Conservation (phyloP, 1,140 invertebrate genomes). For the Caenorhabditis brenneri region DNA sequence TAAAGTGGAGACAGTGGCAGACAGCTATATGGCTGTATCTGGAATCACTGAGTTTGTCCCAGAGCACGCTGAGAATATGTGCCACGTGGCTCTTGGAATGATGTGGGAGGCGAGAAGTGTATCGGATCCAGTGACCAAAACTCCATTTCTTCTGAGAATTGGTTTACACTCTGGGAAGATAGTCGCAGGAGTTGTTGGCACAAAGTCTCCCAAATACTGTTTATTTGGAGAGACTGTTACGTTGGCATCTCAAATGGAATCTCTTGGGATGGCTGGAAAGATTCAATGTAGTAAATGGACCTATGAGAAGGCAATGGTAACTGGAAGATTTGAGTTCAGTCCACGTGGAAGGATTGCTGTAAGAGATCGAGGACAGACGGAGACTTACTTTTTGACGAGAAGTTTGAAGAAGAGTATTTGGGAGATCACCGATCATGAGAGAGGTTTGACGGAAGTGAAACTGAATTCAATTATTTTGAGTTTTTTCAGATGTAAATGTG, state of each 20-base stretch:
- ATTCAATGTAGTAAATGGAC: conserved; percentile 65
- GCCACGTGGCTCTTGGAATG: conserved; percentile 81
- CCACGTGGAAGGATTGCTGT: conserved; percentile 65
- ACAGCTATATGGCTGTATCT: conserved; percentile 98
- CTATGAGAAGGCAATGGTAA: conserved; percentile 56
- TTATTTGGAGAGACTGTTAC: conserved; percentile 81
- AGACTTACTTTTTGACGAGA: conserved; percentile 63
- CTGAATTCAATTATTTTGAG: not conserved
- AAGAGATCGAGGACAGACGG: conserved; percentile 67
- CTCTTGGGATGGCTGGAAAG: conserved; percentile 61
- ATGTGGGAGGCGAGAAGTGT: conserved; percentile 68
- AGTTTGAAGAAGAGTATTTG: conserved; percentile 68
- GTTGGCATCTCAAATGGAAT: conserved; percentile 71
- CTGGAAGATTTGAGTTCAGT: conserved; percentile 68
- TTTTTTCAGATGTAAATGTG: conserved; percentile 62
- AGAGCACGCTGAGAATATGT: conserved; percentile 89
- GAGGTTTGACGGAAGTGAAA: conserved; percentile 50
- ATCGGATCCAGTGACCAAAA: conserved; percentile 60
- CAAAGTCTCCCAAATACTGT: conserved; percentile 75
- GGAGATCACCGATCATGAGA: conserved; percentile 63
- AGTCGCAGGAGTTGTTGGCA: conserved; percentile 74
- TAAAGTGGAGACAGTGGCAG: conserved; percentile 98
- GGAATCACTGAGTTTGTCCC: conserved; percentile 89
- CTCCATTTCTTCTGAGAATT: conserved; percentile 60
- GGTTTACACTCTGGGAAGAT: conserved; percentile 67